These are phyloP conservation scores for Dolichoris vasculosae DNA, from an alignment of 1,140 invertebrate species.

Conservation along the genomic window DNA sequence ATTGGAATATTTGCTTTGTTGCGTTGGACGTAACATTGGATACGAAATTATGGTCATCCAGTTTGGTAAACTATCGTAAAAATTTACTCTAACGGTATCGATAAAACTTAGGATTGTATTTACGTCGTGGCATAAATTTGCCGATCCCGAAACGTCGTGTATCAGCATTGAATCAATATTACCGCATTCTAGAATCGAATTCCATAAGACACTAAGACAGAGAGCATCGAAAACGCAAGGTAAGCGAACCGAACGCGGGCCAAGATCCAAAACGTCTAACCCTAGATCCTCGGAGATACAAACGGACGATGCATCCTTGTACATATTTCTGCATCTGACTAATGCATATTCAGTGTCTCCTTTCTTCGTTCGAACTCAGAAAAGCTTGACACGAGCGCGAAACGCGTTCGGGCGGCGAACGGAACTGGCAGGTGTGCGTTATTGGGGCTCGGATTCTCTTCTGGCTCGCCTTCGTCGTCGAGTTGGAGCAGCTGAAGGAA, in stretches of 20 bases:
- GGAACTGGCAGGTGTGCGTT: background rate
- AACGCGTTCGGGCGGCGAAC: background rate
- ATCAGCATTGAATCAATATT: too few species aligned
- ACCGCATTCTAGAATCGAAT: too few species aligned
- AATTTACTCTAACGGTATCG: too few species aligned
- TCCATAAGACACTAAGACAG: too few species aligned
- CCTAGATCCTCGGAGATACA: background rate
- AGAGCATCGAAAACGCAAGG: background rate
- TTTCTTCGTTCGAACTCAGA: background rate
- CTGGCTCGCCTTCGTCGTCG: background rate
- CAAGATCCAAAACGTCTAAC: background rate
- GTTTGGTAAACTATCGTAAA: too few species aligned
- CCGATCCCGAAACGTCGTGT: too few species aligned
- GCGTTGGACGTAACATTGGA: too few species aligned
- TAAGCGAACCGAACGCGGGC: background rate
- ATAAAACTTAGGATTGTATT: too few species aligned
- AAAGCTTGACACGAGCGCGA: background rate
- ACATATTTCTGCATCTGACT: background rate
- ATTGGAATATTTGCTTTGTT: too few species aligned
- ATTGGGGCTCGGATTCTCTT: conserved; percentile 8
- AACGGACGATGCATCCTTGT: background rate
- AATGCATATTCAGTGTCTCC: conserved; percentile 29
- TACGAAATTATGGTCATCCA: too few species aligned
- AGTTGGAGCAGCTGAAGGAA: conserved; percentile 23
- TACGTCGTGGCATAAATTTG: too few species aligned